Base-by-base conservation (phyloP, 1,140 invertebrate species). In the Thaumetopoea pityocampa region DNA sequence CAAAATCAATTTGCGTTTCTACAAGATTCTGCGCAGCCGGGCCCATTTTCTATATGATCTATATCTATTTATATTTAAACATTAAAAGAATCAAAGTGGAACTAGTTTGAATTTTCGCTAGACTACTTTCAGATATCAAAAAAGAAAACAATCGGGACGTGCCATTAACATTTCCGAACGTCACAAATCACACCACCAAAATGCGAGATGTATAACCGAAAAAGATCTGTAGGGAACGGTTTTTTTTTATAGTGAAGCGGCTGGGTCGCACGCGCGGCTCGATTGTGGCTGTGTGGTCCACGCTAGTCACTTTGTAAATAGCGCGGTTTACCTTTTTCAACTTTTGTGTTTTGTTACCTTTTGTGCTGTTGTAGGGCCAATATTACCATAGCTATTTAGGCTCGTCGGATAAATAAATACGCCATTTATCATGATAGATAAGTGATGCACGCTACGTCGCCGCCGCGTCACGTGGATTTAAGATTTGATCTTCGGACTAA, bases 281-380 rank as follows among this genome's bases (percentile, higher is more conserved):
- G 78, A 84, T 84, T 84, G 80, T 77, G 80, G 67, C 67, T 80
- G 80, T 84, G 80, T 84, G 80, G 78, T 82, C 78, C 78, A 66
- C 73, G 71, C 76, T 79, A 79, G 80, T 78, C 80, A 84, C 80
- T 84, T 84, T 84, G 80, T 84, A 84, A 84, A 84, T 84, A 84
- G 80, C 77, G 80, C 80, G 80, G 78, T 84, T 84, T 84, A 79
- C 78, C 80, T 84, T 84, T 84, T 84, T 84, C 80, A 79, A 84
- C 80, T 84, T 84, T 82, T 84, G 77, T 84, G 80, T 84, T 84
- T 84, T 84, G 80, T 84, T 84, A 84, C 80, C 80, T 84, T 84
- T 84, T 84, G 80, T 82, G 76, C 76, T 74, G 71, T 84, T 82
- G 76, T 84, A 84, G 69, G 68, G 67, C 73, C 80, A 84, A 84